Evolutionary conservation across 2,113 vertebrate species (phyloP), one percentile per base, ranked within the genome.

Genomic region (Cairina moschata): DNA sequence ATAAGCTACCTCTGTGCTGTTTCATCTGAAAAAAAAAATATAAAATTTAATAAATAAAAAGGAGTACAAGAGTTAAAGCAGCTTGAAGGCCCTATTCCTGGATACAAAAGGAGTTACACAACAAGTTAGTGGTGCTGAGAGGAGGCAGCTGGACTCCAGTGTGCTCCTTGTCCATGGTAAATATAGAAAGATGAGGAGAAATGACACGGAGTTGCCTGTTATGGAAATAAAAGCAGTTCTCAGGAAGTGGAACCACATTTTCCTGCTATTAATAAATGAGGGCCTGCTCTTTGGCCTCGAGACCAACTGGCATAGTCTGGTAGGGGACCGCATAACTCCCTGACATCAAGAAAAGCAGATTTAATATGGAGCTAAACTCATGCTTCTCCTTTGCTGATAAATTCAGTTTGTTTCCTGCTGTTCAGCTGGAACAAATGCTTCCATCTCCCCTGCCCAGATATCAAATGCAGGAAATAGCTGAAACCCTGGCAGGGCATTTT

Each of bases 371-470:
- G 50, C 25, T 88, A 76, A 95, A 69, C 28, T 77, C 50, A 46
- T 76, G 6, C 40, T 83, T 86, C 66, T 79, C 44, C 48, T 96
- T 42, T 81, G 68, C 83, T 93, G 94, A 71, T 90, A 94, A 82
- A 94, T 92, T 87, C 78, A 66, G 38, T 50, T 93, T 55, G 50
- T 76, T 91, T 79, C 91, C 67, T 91, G 38, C 85, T 94, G 82
- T 89, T 95, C 87, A 86, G 42, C 85, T 91, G 90, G 82, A 91
- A 96, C 90, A 90, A 92, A 93, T 92, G 31, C 44, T 90, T 73
- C 73, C 18, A 74, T 83, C 72, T 65, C 59, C 38, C 72, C 55
- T 52, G 42, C 38, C 21, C 48, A 71, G 75, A 38, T 75, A 93
- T 42, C 55, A 81, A 75, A 44, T 28, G 40, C n/a, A 67, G 29